phyloP scores from a whole-genome alignment of 2,797 vertebrate genomes.

The Megaceryle alcyon region DNA sequence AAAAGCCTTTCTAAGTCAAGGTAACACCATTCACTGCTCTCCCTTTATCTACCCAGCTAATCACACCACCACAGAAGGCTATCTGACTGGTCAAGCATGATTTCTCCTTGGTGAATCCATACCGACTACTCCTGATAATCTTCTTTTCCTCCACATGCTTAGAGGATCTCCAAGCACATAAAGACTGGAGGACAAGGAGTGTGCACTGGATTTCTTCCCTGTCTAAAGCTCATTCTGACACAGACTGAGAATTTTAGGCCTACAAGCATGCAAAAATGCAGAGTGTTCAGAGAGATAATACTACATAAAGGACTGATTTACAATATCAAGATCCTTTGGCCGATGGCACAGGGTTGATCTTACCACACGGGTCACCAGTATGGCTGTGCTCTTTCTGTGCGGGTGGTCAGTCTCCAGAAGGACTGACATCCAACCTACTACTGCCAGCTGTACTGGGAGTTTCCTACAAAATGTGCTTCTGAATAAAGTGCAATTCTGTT shows the following conservation, averaged over 20 bases:
- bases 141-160: no score
- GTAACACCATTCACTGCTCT: no score
- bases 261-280: neutral
- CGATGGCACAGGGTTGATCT: neutral
- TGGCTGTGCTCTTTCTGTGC: rapidly evolving
- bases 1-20: no score
- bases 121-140: no score
- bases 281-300: neutral
- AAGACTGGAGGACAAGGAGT: neutral
- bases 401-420: neutral
- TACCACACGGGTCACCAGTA: neutral
- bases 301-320: neutral
- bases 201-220: neutral
- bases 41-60: no score
- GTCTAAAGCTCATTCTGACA: neutral
- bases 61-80: no score
- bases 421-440: neutral
- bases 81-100: no score
- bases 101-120: no score
- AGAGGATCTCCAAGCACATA: neutral
- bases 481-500: neutral
- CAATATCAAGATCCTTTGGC: neutral
- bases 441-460: neutral
- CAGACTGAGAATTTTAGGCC: neutral
- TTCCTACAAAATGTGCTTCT: neutral